Evolutionary conservation across 2,888 invertebrate species (phyloP), one percentile per base, ranked within the genome.

Genomic region (Rhingia rostrata): DNA sequence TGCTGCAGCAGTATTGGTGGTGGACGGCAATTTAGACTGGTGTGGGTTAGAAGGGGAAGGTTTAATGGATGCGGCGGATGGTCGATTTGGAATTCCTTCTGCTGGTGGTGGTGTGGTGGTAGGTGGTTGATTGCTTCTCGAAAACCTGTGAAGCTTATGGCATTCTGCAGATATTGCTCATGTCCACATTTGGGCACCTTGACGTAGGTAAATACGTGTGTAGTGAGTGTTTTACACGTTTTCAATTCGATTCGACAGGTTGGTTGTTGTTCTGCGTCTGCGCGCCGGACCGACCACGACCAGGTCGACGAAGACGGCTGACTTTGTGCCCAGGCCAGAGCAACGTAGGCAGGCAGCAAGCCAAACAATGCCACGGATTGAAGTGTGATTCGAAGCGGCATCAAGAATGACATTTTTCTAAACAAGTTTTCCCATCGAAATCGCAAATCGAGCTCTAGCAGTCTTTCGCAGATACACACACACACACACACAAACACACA

Each of bases 311-410:
- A 49, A 14, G 64, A 60, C 67, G 73, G 69, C 73, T 75, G 84
- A 75, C 45, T 84, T 64, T 77, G 70, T 77, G 73, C 67, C 67
- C 83, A 74, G 54, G 22, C 22, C 69, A 70, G n/a, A n/a, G 74
- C 69, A 69, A 84, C 63, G 73, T 75, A 80, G 80, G 70, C 69
- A 61, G 70, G 67, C 78, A 73, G 60, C 80, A 80, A 70, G 84
- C 84, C 74, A 84, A 84, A 84, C 74, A 84, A 80, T 84, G 84
- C 84, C 74, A 74, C 73, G 84, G 79, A 70, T 80, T 84, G 80
- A 84, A 84, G 84, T 84, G 84, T 80, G 84, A 84, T 84, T 80
- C 84, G 66, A 84, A 84, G 84, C 80, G 84, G 84, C 84, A 80
- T 84, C 74, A 80, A 80, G 84, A 80, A 84, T 84, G 84, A 84